Base-by-base conservation (phyloP, 30 jellyfish, hydroid and myxozoan species). In the Mastigias papua region DNA sequence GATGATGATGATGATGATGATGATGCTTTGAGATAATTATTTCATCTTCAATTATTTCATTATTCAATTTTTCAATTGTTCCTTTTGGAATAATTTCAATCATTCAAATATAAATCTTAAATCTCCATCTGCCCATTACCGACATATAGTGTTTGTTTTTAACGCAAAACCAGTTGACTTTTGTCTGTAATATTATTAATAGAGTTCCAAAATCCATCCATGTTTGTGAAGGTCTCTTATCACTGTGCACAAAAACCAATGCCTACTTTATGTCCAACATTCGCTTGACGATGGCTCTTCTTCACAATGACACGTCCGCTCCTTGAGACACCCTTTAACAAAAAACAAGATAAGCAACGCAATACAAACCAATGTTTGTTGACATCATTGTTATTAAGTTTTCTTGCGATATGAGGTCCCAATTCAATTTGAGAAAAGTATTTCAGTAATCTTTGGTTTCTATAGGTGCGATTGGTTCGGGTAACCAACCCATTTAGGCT, bases 381-480 rank as follows among this genome's bases (percentile, higher is more conserved):
- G 83, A 72, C 48, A 17, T 21, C 34, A 72, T 35, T 72, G 68
- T 34, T 46, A 20, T 35, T 35, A 30, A 72, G 7, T 49, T 48
- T 46, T 20, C 29, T 65, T 30, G 30, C 51, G 65, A 81, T 81
- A 81, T 34, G 62, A 81, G 48, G 65, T 48, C 26, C 37, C 76
- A 32, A 34, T 81, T 23, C 20, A 48, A 66, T 81, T 29, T 48
- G 76, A 34, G 22, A 67, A 81, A 81, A 65, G n/a, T 49, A n/a
- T 27, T 42, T 33, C 34, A 66, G 64, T 27, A 30, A 68, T 10
- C 76, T 34, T 31, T 2, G 90, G 13, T 32, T 54, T 81, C 68
- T 13, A 19, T 35, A 29, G 28, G 37, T 19, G 42, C 35, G 16
- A 72, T 72, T 21, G 83, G 34, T 21, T 10, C 26, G 68, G 68